These are phyloP conservation scores for Philhelius pedissequus DNA, from an alignment of 2,888 invertebrate genomes.

Conservation along the genomic window DNA sequence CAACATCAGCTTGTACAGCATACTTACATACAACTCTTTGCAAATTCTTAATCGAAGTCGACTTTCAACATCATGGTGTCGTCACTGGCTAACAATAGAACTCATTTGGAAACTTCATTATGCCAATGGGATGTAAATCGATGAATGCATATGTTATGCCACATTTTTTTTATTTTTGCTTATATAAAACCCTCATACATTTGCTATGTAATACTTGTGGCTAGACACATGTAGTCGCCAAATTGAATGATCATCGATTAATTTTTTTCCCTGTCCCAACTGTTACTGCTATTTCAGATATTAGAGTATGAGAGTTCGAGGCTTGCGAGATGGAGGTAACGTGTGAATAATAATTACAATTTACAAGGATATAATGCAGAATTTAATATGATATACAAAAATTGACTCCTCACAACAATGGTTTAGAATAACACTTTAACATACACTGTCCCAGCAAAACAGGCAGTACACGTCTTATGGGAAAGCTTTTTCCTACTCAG, in stretches of 20 bases:
- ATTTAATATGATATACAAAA: background rate
- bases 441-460: no score
- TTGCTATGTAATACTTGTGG: conserved; percentile 55
- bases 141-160: conserved; percentile 64
- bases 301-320: background rate
- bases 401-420: conserved; percentile 19
- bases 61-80: conserved; percentile 61
- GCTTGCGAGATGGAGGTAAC: conserved; percentile 4
- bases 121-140: conserved; percentile 63
- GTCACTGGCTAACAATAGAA: conserved; percentile 63
- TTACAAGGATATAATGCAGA: conserved; percentile 25
- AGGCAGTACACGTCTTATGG: no score
- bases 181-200: conserved; percentile 45
- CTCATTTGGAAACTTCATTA: conserved; percentile 70
- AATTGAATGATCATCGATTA: conserved; percentile 67
- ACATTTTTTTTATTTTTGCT: conserved; percentile 44
- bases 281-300: background rate
- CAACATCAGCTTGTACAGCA: conserved; percentile 20
- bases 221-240: conserved; percentile 66
- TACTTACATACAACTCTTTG: conserved; percentile 26
- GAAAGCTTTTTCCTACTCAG: no score
- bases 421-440: conserved; percentile 12
- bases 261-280: conserved; percentile 22
- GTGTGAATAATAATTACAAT: conserved; percentile 40
- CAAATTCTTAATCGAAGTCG: conserved; percentile 62